phyloP scores from a whole-genome alignment of 2,888 invertebrate genomes.

The Thyatira batis region DNA sequence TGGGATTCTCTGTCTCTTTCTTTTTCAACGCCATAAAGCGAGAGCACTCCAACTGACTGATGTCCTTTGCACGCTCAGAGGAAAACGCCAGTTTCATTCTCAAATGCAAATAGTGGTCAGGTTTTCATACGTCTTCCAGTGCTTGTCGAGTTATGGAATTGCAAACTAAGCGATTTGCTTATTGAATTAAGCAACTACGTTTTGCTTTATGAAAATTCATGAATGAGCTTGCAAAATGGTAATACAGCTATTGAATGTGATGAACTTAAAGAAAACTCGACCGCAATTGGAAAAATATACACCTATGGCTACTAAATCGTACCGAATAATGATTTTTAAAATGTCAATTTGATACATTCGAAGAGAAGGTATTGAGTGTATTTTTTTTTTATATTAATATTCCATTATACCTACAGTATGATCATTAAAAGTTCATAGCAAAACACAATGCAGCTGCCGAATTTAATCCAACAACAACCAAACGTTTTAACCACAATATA shows the following conservation, averaged over 20 bases:
- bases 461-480: not conserved
- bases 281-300: no score
- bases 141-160: not conserved
- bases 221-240: not conserved
- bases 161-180: not conserved
- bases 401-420: not conserved
- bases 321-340: no score
- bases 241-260: no score
- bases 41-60: constrained; percentile 38
- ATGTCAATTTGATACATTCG: no score
- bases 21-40: constrained; percentile 31
- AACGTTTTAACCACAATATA: constrained; percentile 24
- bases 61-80: constrained; percentile 19
- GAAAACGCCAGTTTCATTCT: constrained; percentile 11
- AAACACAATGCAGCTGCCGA: not conserved
- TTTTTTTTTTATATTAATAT: no score
- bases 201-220: not conserved
- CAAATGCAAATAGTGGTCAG: constrained; percentile 22
- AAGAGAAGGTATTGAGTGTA: no score
- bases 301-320: no score
- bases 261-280: no score
- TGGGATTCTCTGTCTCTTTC: constrained; percentile 14
- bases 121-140: constrained; percentile 7
- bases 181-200: not conserved
- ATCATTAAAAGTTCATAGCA: not conserved